Evolutionary conservation across 2,888 invertebrate genomes (phyloP), one percentile per base, ranked within the genome.

Genomic region (Amiota mariae): DNA sequence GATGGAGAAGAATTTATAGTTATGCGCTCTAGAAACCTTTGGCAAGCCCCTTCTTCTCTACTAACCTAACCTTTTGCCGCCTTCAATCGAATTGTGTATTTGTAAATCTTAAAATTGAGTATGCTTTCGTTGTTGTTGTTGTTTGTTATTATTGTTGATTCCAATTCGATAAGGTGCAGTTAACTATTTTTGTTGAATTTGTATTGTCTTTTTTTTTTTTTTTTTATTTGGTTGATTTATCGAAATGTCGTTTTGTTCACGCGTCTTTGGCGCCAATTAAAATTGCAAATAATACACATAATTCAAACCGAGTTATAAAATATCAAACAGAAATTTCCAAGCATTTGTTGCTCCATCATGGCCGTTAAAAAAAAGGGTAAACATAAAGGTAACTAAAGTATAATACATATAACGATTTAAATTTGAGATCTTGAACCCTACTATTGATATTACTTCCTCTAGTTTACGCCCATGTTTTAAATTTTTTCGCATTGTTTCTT

Each of bases 211-310:
- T 20, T 59, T 15, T 10, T 8, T 51, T 8, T 51, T 51, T 12
- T 1, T 12, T 51, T 12, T 51, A 51, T 51, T n/a, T 59, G 20
- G 36, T 36, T 20, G 59, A 18, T 18, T 59, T 59, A 20, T 59
- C 20, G 20, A 59, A 59, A 59, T 59, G 59, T 59, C 59, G 20
- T 20, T 12, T 59, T 20, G 20, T 20, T 20, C 59, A 59, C 18
- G 59, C 59, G 59, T 36, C 20, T 59, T 59, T 54, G 54, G 20
- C 59, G 59, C 59, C 59, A 59, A 59, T 59, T 59, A 59, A 59
- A 59, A 59, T 59, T 59, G 59, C 59, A 59, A 59, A 59, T 59
- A 59, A 59, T 59, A 20, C 20, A 59, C 59, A 59, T 59, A 59
- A 59, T 59, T 59, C 59, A 59, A 59, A 59, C 11, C 59, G 6